Evolutionary conservation across 1,140 invertebrate species (phyloP).

Genomic region (Diploscapter pachys): DNA sequence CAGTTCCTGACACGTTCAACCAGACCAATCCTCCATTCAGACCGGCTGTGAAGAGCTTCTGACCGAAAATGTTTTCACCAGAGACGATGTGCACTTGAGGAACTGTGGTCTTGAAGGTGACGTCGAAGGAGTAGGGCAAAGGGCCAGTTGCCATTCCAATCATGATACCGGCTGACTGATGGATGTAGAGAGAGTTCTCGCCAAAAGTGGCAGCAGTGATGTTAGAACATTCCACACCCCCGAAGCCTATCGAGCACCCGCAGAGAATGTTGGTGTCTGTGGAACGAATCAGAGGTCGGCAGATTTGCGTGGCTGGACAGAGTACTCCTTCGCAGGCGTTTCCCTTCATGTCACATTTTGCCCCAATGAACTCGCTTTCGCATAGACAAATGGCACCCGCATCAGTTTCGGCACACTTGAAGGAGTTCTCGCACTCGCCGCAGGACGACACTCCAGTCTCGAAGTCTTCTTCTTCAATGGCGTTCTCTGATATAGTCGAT

Average conservation of each 20-base stretch:
- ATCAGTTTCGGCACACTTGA: constrained; percentile 15
- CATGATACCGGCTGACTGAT: constrained; percentile 30
- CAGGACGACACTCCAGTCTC: constrained; percentile 3
- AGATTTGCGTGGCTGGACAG: constrained; percentile 27
- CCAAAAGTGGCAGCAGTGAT: constrained; percentile 28
- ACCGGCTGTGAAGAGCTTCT: constrained; percentile 18
- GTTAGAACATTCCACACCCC: constrained; percentile 19
- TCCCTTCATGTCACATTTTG: constrained; percentile 24
- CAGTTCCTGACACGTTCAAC: constrained; percentile 26
- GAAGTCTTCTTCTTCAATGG: neutral
- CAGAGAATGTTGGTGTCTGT: constrained; percentile 9
- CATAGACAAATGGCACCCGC: constrained; percentile 22
- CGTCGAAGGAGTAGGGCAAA: constrained; percentile 22
- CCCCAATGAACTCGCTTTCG: constrained; percentile 13
- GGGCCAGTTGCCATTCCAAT: constrained; percentile 24
- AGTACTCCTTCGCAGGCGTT: constrained; percentile 22
- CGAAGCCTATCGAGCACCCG: constrained; percentile 32
- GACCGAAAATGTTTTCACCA: constrained; percentile 41
- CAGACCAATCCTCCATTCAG: constrained; percentile 28
- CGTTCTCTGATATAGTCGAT: neutral
- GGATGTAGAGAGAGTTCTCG: constrained; percentile 31
- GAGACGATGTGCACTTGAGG: constrained; percentile 39
- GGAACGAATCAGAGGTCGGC: neutral
- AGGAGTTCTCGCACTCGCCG: constrained; percentile 18
- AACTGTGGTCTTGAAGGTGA: constrained; percentile 43